Conservation (phyloP, 2,888 invertebrate genomes). For the Pollenia amentaria region DNA sequence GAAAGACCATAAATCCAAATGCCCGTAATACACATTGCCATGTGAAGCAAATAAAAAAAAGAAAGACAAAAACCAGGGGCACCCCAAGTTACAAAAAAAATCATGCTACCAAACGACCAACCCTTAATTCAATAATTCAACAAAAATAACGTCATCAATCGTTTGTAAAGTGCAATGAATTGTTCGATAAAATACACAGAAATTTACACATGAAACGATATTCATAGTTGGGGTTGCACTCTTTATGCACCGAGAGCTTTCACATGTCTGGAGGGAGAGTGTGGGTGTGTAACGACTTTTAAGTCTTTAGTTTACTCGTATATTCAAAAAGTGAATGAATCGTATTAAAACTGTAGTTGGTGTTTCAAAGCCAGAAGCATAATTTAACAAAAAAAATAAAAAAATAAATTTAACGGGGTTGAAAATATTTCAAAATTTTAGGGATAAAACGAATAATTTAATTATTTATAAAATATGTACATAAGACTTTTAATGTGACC, state of each 20-base stretch:
- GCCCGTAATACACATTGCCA: conserved; percentile 23
- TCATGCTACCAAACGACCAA: conserved; percentile 42
- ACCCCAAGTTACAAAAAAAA: conserved; percentile 12
- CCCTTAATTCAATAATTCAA: conserved; percentile 60
- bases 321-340: neutral
- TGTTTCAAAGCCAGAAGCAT: too few species aligned
- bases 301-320: conserved; percentile 26
- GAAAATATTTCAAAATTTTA: neutral
- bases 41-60: conserved; percentile 28
- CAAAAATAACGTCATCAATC: conserved; percentile 71
- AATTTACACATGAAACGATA: neutral
- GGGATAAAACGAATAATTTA: neutral
- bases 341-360: too few species aligned
- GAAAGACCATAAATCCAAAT: conserved; percentile 54
- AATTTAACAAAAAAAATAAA: neutral
- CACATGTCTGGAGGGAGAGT: neutral
- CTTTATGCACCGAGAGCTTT: neutral
- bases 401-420: neutral
- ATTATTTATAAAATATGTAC: too few species aligned
- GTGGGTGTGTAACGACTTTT: conserved; percentile 43
- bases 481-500: too few species aligned
- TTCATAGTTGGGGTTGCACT: conserved; percentile 17
- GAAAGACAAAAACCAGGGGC: conserved; percentile 15
- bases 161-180: conserved; percentile 69
- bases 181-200: conserved; percentile 20